Conservation (phyloP, 2,113 vertebrate species). For the Crocuta crocuta region DNA sequence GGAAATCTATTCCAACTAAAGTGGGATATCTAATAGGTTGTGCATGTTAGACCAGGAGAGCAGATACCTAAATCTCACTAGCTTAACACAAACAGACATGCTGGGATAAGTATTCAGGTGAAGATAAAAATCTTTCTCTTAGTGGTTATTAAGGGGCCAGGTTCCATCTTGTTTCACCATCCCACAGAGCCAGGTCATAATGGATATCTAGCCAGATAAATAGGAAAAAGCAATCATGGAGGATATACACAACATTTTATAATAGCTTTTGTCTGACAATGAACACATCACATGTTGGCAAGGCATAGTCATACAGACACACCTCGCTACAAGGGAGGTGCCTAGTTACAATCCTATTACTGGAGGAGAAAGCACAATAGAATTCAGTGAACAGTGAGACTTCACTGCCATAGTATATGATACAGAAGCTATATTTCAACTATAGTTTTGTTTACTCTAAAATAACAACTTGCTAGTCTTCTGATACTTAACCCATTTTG, state of each 20-base stretch:
- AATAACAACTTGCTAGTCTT: constrained; percentile 38
- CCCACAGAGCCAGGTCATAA: background rate
- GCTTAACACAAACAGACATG: background rate
- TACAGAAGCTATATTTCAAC: constrained; percentile 16
- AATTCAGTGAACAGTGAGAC: background rate
- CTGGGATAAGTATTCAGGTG: background rate
- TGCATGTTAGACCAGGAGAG: background rate
- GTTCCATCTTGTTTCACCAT: background rate
- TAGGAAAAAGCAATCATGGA: background rate
- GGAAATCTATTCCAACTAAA: background rate
- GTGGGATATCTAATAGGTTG: background rate
- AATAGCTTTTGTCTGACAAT: background rate
- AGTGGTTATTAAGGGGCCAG: background rate
- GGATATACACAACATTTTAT: background rate
- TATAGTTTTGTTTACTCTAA: constrained; percentile 50
- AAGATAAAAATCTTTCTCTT: background rate
- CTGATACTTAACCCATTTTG: constrained; percentile 17
- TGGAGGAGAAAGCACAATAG: background rate
- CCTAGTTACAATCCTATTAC: background rate
- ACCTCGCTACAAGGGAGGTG: background rate
- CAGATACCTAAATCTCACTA: background rate
- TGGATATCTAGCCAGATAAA: background rate
- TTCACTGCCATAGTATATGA: background rate
- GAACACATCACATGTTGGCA: background rate
- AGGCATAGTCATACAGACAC: background rate